phyloP scores from a whole-genome alignment of 2,888 invertebrate genomes.

The Notodonta dromedarius region DNA sequence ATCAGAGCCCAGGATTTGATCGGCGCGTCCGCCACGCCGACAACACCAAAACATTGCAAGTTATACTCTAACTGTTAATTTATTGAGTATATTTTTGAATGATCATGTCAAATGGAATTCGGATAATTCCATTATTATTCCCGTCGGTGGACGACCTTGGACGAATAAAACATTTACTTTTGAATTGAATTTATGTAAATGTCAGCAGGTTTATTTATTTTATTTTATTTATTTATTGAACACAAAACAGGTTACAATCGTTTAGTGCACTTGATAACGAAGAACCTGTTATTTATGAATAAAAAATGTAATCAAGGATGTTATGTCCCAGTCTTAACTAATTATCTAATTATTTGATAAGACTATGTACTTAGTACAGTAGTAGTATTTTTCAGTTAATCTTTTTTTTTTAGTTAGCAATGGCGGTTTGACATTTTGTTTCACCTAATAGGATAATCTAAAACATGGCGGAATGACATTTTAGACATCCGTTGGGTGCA shows the following conservation, averaged over 20 bases:
- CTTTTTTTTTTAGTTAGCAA: too few species aligned
- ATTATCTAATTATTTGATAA: too few species aligned
- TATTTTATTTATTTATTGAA: too few species aligned
- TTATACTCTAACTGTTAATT: constrained; percentile 16
- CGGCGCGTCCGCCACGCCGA: constrained; percentile 55
- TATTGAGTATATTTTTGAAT: constrained; percentile 26
- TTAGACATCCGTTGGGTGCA: too few species aligned
- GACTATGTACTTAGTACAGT: too few species aligned
- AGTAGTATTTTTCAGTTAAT: too few species aligned
- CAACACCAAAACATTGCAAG: constrained; percentile 21
- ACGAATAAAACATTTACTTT: constrained; percentile 35
- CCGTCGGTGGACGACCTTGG: constrained; percentile 28
- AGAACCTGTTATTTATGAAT: background rate
- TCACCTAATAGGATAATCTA: too few species aligned
- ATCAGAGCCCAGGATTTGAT: constrained; percentile 41
- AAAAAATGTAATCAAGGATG: background rate
- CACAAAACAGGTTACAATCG: too few species aligned
- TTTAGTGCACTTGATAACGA: constrained; percentile 9
- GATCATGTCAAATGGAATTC: constrained; percentile 21
- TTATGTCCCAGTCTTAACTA: background rate
- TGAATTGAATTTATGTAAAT: constrained; percentile 27
- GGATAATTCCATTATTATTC: constrained; percentile 27
- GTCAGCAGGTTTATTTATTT: constrained; percentile 32
- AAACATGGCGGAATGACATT: too few species aligned
- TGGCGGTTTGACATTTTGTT: too few species aligned